Percentiles rank a stretch among this genome's conserved stretches.
These are phyloP conservation scores for Conus ventricosus DNA, from an alignment of 1,140 invertebrate genomes.

Conservation along the genomic window DNA sequence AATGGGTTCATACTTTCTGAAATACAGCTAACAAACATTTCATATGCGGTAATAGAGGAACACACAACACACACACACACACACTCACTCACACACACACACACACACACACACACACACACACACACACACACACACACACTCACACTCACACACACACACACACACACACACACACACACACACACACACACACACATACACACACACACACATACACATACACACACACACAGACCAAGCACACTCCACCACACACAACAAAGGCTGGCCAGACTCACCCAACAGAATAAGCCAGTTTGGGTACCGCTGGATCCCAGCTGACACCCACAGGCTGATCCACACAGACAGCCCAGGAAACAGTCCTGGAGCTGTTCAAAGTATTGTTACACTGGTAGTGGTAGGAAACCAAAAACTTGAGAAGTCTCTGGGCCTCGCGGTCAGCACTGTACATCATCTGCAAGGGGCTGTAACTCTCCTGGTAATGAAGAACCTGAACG, in stretches of 20 bases:
- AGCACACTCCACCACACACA: background rate
- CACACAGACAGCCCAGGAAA: slow-evolving; percentile 64
- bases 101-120: background rate
- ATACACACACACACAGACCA: background rate
- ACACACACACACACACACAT: background rate
- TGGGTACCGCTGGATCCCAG: slow-evolving; percentile 52
- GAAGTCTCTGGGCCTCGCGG: slow-evolving; percentile 66
- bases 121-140: background rate
- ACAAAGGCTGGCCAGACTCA: slow-evolving; percentile 38
- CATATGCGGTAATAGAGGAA: no score
- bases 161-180: background rate
- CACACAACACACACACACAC: no score
- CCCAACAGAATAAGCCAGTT: slow-evolving; percentile 68
- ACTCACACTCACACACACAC: background rate
- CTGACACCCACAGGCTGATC: slow-evolving; percentile 62
- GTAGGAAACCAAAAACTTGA: slow-evolving; percentile 68
- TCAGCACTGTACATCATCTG: slow-evolving; percentile 66
- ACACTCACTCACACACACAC: background rate
- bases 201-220: background rate
- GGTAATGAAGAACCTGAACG: slow-evolving; percentile 62
- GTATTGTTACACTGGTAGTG: slow-evolving; percentile 70
- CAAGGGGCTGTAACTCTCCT: slow-evolving; percentile 65
- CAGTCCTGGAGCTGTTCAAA: slow-evolving; percentile 57
- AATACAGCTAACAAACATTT: no score
- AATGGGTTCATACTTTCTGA: no score